phyloP scores from a whole-genome alignment of 1,140 invertebrate genomes.

The Cyphomyrmex costatus region DNA sequence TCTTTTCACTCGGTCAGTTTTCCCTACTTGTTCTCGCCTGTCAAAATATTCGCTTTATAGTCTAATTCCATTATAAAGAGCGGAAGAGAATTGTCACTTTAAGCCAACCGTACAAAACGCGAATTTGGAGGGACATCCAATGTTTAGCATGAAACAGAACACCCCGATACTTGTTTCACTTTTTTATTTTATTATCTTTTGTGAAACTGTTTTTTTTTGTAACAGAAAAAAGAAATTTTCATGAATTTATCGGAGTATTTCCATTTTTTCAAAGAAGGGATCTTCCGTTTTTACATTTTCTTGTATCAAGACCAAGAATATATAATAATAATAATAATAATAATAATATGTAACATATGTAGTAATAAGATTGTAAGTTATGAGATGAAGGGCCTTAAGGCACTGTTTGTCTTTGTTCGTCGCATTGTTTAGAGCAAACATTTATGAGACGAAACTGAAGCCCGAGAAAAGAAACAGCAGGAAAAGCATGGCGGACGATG shows the following conservation, averaged over 20 bases:
- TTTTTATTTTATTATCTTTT: not conserved
- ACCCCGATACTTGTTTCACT: not conserved
- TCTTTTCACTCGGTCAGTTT: slow-evolving; percentile 59
- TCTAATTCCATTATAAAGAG: slow-evolving; percentile 40
- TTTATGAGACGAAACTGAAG: slow-evolving; percentile 52
- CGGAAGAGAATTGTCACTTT: not conserved
- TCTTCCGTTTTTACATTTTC: not conserved
- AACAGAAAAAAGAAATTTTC: not conserved
- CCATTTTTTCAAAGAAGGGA: not conserved
- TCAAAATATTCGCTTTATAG: slow-evolving; percentile 60
- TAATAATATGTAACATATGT: not conserved
- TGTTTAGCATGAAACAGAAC: not conserved
- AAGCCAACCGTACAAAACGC: not conserved
- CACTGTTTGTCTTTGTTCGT: slow-evolving; percentile 35
- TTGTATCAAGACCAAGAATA: not conserved
- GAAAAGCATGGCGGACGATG: slow-evolving; percentile 50
- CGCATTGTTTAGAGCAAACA: slow-evolving; percentile 42
- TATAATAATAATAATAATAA: slow-evolving; percentile 24
- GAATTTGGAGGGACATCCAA: not conserved
- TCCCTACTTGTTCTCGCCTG: slow-evolving; percentile 48
- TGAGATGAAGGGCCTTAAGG: slow-evolving; percentile 6
- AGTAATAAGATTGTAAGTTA: slow-evolving; percentile 33
- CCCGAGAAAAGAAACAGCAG: slow-evolving; percentile 48
- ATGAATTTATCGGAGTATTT: not conserved
- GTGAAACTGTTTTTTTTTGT: not conserved